Evolutionary conservation across 92 coral and sea anemone genomes (phyloP).

Genomic region (Epizoanthus ramosus): DNA sequence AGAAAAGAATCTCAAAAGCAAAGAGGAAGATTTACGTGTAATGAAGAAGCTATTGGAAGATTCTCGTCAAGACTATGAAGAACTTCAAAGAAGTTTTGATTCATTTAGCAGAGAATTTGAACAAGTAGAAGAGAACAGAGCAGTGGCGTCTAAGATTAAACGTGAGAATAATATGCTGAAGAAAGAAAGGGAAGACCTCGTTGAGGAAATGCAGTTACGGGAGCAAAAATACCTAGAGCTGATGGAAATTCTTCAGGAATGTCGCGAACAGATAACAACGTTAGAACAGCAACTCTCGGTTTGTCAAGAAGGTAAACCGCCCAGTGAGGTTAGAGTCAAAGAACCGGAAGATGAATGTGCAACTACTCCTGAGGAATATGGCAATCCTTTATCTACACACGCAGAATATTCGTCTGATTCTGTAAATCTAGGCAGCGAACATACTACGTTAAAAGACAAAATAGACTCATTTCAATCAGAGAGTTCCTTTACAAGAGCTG

Average conservation of each 20-base stretch:
- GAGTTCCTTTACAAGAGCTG: not conserved
- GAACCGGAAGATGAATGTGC: not conserved
- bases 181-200: conserved; percentile 9
- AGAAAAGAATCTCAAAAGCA: conserved; percentile 32
- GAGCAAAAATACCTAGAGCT: conserved; percentile 1
- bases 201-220: conserved; percentile 2
- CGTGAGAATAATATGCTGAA: conserved; percentile 18
- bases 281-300: conserved; percentile 18
- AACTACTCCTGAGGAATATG: not conserved
- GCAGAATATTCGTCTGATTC: not conserved
- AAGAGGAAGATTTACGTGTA: conserved; percentile 41
- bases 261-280: conserved; percentile 10
- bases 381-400: not conserved
- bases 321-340: not conserved
- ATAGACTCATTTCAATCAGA: not conserved
- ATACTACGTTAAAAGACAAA: not conserved
- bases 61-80: conserved; percentile 38
- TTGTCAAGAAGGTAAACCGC: not conserved
- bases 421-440: not conserved
- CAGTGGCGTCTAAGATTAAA: conserved; percentile 1
- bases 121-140: conserved; percentile 40
- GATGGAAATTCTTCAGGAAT: not conserved
- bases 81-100: conserved; percentile 38
- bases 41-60: conserved; percentile 38
- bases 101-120: conserved; percentile 35